phyloP scores from a whole-genome alignment of 1,140 invertebrate species.

The Cylas formicarius region DNA sequence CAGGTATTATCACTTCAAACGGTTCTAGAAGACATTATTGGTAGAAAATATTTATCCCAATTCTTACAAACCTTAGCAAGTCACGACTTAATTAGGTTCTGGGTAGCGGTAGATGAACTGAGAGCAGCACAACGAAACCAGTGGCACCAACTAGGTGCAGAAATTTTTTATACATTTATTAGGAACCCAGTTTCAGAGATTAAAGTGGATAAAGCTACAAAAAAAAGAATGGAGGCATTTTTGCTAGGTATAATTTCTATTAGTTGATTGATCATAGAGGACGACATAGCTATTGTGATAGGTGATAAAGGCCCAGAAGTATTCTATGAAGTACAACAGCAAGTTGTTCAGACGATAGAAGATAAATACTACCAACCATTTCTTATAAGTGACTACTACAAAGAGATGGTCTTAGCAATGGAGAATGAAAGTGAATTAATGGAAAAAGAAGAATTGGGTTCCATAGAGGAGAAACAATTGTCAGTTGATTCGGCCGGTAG shows the following conservation, averaged over 20 bases:
- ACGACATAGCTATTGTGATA: constrained; percentile 10
- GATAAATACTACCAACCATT: constrained; percentile 86
- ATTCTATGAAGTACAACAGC: constrained; percentile 79
- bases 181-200: constrained; percentile 68
- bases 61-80: constrained; percentile 75
- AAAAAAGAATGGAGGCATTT: constrained; percentile 81
- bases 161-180: constrained; percentile 85
- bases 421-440: constrained; percentile 55
- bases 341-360: constrained; percentile 69
- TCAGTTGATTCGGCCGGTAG: constrained; percentile 47
- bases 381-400: constrained; percentile 77
- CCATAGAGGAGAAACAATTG: constrained; percentile 47
- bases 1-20: constrained; percentile 55
- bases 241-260: constrained; percentile 45
- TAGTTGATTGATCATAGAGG: not conserved
- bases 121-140: constrained; percentile 60
- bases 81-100: constrained; percentile 75
- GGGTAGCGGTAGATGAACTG: constrained; percentile 81
- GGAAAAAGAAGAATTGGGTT: constrained; percentile 37
- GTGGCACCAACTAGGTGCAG: constrained; percentile 81
- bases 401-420: constrained; percentile 63
- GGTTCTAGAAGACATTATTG: constrained; percentile 62
- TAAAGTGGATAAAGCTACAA: constrained; percentile 65
- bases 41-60: constrained; percentile 65
- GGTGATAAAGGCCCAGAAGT: constrained; percentile 83